Conservation (phyloP, 1,140 invertebrate genomes). For the Whitmania pigra region DNA sequence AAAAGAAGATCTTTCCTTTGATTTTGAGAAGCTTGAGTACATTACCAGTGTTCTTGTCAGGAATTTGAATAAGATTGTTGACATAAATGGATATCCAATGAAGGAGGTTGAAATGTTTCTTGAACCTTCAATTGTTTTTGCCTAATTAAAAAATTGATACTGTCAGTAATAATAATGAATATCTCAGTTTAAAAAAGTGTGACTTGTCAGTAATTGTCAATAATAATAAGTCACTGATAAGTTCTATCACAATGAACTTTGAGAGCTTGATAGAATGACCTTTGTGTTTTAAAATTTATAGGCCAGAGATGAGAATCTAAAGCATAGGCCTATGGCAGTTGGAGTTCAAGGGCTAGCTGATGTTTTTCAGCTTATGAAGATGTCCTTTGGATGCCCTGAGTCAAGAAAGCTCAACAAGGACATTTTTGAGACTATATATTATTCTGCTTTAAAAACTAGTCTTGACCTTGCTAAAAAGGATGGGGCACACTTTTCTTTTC, state of each 20-base stretch:
- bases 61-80: constrained; percentile 95
- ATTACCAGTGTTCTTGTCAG: constrained; percentile 75
- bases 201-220: too few species aligned
- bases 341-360: constrained; percentile 94
- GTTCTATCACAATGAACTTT: too few species aligned
- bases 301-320: constrained; percentile 67
- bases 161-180: too few species aligned
- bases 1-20: constrained; percentile 54
- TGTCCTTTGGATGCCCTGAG: constrained; percentile 61
- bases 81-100: constrained; percentile 90
- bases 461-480: constrained; percentile 78
- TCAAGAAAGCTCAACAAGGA: constrained; percentile 78
- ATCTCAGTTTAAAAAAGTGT: too few species aligned
- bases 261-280: neutral
- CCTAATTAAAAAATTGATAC: too few species aligned
- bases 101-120: constrained; percentile 53
- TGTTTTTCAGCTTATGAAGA: constrained; percentile 77
- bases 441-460: constrained; percentile 85
- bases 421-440: constrained; percentile 98
- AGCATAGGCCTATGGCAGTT: constrained; percentile 86
- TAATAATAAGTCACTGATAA: too few species aligned
- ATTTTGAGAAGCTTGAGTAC: constrained; percentile 76
- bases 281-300: constrained; percentile 29
- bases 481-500: constrained; percentile 80
- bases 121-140: too few species aligned